These are phyloP conservation scores for Trachymyrmex cornetzi DNA, from an alignment of 1,140 invertebrate species.

Conservation along the genomic window DNA sequence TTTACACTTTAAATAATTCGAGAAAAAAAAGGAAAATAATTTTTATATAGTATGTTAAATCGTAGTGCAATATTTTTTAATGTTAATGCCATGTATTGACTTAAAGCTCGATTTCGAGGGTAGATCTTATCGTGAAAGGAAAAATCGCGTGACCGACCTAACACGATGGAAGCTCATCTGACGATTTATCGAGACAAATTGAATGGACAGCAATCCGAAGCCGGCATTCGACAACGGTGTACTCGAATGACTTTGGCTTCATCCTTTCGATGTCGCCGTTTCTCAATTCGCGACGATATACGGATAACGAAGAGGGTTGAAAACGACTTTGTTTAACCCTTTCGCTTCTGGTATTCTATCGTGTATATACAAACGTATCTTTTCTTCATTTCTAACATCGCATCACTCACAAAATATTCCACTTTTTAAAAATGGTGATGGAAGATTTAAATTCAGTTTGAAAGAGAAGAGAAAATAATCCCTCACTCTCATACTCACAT, in stretches of 20 bases:
- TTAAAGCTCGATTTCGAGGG: not conserved
- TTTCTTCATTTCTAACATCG: conserved; percentile 33
- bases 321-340: conserved; percentile 26
- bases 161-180: conserved; percentile 18
- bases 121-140: not conserved
- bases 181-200: conserved; percentile 60
- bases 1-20: not conserved
- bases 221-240: not conserved
- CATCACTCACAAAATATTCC: conserved; percentile 1
- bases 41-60: not conserved
- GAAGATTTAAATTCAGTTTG: not conserved
- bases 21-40: not conserved
- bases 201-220: conserved; percentile 46
- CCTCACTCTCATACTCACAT: too few species aligned
- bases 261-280: conserved; percentile 26
- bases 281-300: conserved; percentile 39
- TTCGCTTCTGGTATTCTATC: conserved; percentile 9
- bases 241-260: conserved; percentile 42
- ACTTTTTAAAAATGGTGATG: not conserved
- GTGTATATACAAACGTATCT: not conserved
- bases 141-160: conserved; percentile 7
- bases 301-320: not conserved
- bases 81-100: not conserved
- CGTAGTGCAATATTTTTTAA: not conserved
- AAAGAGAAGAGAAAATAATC: not conserved